phyloP scores from a whole-genome alignment of 2,113 vertebrate species.

The Podiceps cristatus region DNA sequence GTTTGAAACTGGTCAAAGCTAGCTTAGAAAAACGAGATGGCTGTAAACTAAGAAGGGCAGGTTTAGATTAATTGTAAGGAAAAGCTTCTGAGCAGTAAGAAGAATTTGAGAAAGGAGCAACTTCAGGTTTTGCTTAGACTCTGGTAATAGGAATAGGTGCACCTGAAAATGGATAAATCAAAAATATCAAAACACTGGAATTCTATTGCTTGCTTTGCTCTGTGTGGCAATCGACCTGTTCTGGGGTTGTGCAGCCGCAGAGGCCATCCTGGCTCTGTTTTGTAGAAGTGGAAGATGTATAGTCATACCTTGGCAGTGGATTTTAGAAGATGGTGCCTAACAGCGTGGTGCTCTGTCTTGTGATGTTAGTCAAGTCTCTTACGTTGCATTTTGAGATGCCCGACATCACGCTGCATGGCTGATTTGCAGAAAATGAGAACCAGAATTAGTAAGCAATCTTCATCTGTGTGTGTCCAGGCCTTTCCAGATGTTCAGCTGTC shows the following conservation, averaged over 20 bases:
- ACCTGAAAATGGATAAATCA: background rate
- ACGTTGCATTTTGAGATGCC: background rate
- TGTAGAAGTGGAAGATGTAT: background rate
- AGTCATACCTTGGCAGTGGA: background rate
- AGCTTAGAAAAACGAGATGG: background rate
- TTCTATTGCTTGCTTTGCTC: background rate
- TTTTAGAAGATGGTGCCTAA: background rate
- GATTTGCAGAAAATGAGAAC: background rate
- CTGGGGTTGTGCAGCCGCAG: background rate
- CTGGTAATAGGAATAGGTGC: background rate
- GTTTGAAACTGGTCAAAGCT: background rate
- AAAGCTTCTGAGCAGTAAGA: background rate
- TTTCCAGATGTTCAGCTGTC: slow-evolving; percentile 45
- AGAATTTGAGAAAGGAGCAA: background rate
- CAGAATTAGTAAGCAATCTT: background rate
- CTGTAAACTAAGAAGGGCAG: background rate
- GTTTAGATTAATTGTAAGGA: background rate
- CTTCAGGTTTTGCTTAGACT: background rate
- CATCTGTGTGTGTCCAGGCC: background rate
- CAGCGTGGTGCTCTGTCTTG: background rate
- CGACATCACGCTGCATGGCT: fast-evolving
- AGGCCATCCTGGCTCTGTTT: background rate
- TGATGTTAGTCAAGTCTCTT: background rate
- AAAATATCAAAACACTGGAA: background rate
- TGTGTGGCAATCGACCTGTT: background rate